Percentiles rank a stretch among this genome's conserved stretches.
Conservation (phyloP, 1,140 invertebrate genomes). For the Drosophila mauritiana region DNA sequence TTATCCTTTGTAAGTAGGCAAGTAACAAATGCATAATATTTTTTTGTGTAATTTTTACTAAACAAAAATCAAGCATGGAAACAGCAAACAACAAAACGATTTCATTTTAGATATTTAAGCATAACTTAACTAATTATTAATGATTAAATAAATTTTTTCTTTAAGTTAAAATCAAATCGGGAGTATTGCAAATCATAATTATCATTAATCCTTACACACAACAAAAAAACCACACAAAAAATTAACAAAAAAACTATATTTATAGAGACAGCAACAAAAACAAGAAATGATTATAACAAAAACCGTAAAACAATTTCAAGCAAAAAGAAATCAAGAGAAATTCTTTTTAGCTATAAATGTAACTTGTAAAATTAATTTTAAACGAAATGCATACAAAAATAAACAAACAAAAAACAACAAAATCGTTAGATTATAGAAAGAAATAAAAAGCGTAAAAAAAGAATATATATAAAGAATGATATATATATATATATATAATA, state of each 20-base stretch:
- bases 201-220: constrained; percentile 33
- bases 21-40: constrained; percentile 59
- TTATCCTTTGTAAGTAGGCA: constrained; percentile 57
- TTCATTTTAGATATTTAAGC: constrained; percentile 68
- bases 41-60: constrained; percentile 50
- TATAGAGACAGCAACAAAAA: constrained; percentile 57
- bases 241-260: constrained; percentile 41
- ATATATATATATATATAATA: constrained; percentile 47
- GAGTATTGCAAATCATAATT: constrained; percentile 75
- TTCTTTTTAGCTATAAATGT: constrained; percentile 75
- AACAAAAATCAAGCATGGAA: constrained; percentile 38
- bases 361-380: constrained; percentile 77
- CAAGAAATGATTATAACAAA: constrained; percentile 45
- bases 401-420: constrained; percentile 29
- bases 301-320: constrained; percentile 34
- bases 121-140: constrained; percentile 64
- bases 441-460: constrained; percentile 48
- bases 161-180: constrained; percentile 71
- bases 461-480: constrained; percentile 56
- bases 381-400: constrained; percentile 47
- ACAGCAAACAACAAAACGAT: constrained; percentile 58
- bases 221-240: constrained; percentile 35
- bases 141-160: constrained; percentile 46
- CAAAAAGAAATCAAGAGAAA: constrained; percentile 42
- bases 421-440: constrained; percentile 40